These are phyloP conservation scores for Sinopyrophorus schimmeli DNA, from an alignment of 2,888 invertebrate species.

Conservation along the genomic window DNA sequence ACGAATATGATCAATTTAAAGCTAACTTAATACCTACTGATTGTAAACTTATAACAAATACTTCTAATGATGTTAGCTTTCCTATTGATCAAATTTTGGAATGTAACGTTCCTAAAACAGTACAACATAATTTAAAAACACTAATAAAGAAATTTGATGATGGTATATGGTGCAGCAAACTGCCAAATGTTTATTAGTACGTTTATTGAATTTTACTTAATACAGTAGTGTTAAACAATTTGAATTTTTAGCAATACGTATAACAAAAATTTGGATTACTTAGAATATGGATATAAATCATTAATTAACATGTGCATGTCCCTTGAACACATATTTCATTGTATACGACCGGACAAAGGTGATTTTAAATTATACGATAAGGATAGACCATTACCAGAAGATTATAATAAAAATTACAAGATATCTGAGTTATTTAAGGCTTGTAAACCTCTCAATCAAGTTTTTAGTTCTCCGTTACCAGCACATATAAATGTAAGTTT, in stretches of 20 bases:
- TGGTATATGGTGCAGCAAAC: conserved; percentile 58
- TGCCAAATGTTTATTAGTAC: conserved; percentile 57
- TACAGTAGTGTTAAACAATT: not conserved
- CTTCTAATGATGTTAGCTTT: not conserved
- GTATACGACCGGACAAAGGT: conserved; percentile 41
- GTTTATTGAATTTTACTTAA: conserved; percentile 16
- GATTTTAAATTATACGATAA: conserved; percentile 50
- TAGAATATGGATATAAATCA: conserved; percentile 44
- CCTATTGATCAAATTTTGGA: conserved; percentile 13
- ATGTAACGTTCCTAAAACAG: conserved; percentile 39
- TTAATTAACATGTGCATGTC: conserved; percentile 47
- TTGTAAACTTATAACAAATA: not conserved
- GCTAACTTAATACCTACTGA: too few species aligned
- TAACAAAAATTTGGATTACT: conserved; percentile 41
- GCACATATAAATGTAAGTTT: too few species aligned
- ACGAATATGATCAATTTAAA: conserved; percentile 4
- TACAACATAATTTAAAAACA: conserved; percentile 43
- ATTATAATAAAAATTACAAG: conserved; percentile 10
- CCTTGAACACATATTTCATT: conserved; percentile 46
- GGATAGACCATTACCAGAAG: conserved; percentile 39
- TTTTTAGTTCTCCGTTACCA: too few species aligned
- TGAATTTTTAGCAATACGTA: conserved; percentile 41
- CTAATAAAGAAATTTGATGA: conserved; percentile 52
- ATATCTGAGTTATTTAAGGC: not conserved
- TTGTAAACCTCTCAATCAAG: not conserved